phyloP scores from a whole-genome alignment of 2,797 vertebrate species.

The Odontamblyopus rebecca region DNA sequence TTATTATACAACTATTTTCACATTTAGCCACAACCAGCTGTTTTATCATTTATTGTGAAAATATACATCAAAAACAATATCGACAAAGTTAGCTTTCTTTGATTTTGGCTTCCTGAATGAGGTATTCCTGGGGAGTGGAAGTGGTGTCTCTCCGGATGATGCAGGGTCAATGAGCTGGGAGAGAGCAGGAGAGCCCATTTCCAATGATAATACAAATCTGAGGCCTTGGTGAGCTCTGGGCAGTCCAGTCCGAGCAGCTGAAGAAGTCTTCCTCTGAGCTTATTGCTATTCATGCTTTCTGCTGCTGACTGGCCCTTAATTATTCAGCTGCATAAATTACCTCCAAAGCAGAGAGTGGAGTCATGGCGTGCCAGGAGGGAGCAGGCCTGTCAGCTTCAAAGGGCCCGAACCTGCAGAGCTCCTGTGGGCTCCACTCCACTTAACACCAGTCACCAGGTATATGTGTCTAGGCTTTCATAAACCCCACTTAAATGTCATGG shows the following conservation, averaged over 20 bases:
- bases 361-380: conserved; percentile 70
- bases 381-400: conserved; percentile 75
- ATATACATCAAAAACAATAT: not conserved
- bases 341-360: conserved; percentile 71
- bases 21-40: too few relatives aligned
- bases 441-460: conserved; percentile 74
- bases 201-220: conserved; percentile 40
- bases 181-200: conserved; percentile 45
- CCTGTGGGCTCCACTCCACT: conserved; percentile 71
- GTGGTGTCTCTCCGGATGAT: conserved; percentile 13
- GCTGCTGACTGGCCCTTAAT: conserved; percentile 66
- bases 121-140: not conserved
- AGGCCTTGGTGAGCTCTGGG: conserved; percentile 48
- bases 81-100: not conserved
- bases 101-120: not conserved
- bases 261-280: conserved; percentile 56
- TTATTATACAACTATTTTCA: too few relatives aligned
- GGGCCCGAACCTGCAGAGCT: conserved; percentile 63
- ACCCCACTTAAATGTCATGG: conserved; percentile 61
- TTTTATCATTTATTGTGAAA: not conserved
- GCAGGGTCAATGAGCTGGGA: conserved; percentile 26
- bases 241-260: conserved; percentile 41
- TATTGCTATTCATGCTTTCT: conserved; percentile 73
- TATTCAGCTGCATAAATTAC: conserved; percentile 79
- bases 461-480: conserved; percentile 70